phyloP scores from a whole-genome alignment of 2,797 vertebrate genomes.

The Enteromius unitaeniatus region DNA sequence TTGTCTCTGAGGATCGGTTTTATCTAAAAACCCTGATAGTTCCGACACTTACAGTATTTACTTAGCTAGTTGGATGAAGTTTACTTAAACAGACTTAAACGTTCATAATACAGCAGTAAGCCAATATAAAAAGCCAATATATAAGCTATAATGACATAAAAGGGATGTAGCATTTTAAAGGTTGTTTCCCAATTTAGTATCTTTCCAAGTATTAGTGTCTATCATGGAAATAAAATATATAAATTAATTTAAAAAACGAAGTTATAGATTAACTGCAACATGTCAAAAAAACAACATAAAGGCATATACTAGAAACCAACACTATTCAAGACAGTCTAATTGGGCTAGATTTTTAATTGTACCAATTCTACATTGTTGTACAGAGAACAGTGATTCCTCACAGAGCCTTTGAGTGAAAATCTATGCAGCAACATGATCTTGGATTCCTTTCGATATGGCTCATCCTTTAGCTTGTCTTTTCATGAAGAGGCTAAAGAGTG shows the following conservation, averaged over 20 bases:
- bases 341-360: neutral
- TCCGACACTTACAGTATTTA: neutral
- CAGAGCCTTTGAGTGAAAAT: slow-evolving; percentile 1
- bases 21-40: slow-evolving; percentile 5
- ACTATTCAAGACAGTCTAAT: neutral
- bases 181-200: neutral
- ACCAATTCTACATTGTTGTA: neutral
- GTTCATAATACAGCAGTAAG: neutral
- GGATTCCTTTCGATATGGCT: slow-evolving; percentile 50
- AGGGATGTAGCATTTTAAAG: neutral
- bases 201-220: neutral
- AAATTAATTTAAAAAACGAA: neutral
- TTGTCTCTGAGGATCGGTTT: slow-evolving; percentile 7
- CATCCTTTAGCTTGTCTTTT: slow-evolving; percentile 46
- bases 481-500: slow-evolving; percentile 40
- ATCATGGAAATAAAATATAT: neutral
- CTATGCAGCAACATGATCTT: slow-evolving; percentile 37
- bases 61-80: neutral
- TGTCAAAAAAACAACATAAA: neutral
- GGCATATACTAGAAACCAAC: neutral
- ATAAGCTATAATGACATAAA: neutral
- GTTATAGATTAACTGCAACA: neutral
- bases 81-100: neutral
- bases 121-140: neutral
- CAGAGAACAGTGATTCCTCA: slow-evolving; percentile 6